phyloP scores from a whole-genome alignment of 1,140 invertebrate species.

The Neocloeon triangulifer region DNA sequence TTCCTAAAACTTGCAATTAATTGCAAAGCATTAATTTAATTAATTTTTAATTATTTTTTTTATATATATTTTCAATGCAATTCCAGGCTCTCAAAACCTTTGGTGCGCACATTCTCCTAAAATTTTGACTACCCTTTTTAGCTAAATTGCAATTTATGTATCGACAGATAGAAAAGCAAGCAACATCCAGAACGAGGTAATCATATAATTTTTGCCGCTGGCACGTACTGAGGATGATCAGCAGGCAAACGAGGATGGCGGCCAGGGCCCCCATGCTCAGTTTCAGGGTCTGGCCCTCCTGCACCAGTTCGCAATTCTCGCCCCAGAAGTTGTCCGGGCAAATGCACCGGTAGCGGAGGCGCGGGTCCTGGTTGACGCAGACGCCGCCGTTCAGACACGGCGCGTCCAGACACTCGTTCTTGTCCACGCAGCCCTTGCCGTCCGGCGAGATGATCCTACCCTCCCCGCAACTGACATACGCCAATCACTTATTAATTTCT shows the following conservation, averaged over 20 bases:
- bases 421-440: slow-evolving; percentile 76
- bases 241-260: slow-evolving; percentile 77
- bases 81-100: no score
- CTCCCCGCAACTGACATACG: slow-evolving; percentile 81
- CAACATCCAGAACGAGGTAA: neutral
- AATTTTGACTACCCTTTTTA: no score
- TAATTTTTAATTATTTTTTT: no score
- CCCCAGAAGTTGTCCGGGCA: slow-evolving; percentile 84
- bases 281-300: slow-evolving; percentile 78
- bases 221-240: slow-evolving; percentile 78
- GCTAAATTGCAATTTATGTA: no score
- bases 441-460: slow-evolving; percentile 69
- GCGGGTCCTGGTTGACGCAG: slow-evolving; percentile 71
- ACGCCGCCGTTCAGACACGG: slow-evolving; percentile 78
- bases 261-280: slow-evolving; percentile 83
- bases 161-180: neutral
- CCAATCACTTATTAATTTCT: no score
- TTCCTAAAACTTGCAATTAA: no score
- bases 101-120: no score
- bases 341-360: slow-evolving; percentile 55
- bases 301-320: slow-evolving; percentile 76
- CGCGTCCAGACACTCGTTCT: slow-evolving; percentile 79
- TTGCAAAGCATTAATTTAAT: no score
- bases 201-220: neutral
- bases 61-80: no score